Evolutionary conservation across 2,797 vertebrate species (phyloP).

Genomic region (Onychomys leucogaster): DNA sequence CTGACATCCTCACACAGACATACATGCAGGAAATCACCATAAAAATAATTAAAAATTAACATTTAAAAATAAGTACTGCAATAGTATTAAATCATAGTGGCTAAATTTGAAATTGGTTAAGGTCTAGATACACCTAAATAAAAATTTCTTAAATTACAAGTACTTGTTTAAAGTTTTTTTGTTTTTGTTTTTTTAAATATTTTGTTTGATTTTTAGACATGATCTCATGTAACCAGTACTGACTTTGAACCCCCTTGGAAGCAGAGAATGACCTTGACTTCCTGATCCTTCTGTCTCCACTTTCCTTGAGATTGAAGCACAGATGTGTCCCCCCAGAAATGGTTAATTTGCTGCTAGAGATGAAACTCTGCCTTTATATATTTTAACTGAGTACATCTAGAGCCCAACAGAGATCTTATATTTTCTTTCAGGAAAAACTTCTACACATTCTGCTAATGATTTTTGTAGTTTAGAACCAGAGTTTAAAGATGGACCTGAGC

Average conservation of each 20-base stretch:
- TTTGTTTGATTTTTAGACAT: neutral
- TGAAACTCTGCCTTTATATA: neutral
- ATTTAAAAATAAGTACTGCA: neutral
- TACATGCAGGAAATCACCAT: neutral
- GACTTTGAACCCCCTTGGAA: neutral
- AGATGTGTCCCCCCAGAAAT: neutral
- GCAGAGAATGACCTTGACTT: neutral
- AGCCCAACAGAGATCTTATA: neutral
- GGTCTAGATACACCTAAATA: neutral
- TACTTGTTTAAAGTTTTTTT: neutral
- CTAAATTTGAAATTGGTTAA: neutral
- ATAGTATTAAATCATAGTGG: neutral
- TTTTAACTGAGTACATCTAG: neutral
- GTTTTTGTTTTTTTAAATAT: no score
- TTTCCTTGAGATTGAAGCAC: neutral
- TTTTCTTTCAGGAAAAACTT: neutral
- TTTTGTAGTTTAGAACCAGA: neutral
- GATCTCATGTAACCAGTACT: neutral
- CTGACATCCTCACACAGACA: neutral
- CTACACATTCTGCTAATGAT: neutral
- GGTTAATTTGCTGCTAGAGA: neutral
- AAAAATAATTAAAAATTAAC: neutral
- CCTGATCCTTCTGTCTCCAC: neutral
- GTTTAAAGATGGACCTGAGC: neutral
- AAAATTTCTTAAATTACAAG: neutral